These are phyloP conservation scores for Tragelaphus scriptus DNA, from an alignment of 2,113 vertebrate species.

Conservation along the genomic window DNA sequence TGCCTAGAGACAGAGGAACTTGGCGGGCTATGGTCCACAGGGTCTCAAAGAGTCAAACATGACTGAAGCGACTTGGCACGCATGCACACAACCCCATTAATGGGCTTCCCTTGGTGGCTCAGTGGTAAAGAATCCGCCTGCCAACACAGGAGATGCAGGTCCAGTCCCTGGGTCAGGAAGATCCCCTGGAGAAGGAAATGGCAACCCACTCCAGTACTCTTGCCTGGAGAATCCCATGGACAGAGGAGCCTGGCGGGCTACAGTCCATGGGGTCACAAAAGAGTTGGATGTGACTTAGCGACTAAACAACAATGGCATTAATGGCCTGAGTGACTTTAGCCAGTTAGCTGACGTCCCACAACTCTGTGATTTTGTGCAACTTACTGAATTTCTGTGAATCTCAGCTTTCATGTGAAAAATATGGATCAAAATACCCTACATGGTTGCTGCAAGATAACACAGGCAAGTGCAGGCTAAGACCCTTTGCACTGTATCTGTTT, in stretches of 20 bases:
- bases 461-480: neutral
- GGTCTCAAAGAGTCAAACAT: neutral
- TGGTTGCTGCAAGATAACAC: neutral
- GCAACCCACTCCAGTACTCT: neutral
- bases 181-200: neutral
- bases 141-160: neutral
- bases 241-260: neutral
- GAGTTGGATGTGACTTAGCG: neutral
- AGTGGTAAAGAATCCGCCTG: neutral
- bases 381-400: neutral
- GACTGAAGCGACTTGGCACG: neutral
- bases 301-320: fast-evolving
- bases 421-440: neutral
- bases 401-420: neutral
- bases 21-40: neutral
- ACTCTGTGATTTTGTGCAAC: no score
- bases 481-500: neutral
- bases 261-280: neutral
- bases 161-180: neutral
- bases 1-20: neutral
- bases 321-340: neutral
- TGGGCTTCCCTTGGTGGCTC: neutral
- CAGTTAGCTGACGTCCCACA: fast-evolving
- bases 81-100: neutral
- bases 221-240: no score